Percentiles rank a stretch among this genome's conserved stretches.
Conservation (phyloP, 2,888 invertebrate genomes). For the Drosophila atripex region DNA sequence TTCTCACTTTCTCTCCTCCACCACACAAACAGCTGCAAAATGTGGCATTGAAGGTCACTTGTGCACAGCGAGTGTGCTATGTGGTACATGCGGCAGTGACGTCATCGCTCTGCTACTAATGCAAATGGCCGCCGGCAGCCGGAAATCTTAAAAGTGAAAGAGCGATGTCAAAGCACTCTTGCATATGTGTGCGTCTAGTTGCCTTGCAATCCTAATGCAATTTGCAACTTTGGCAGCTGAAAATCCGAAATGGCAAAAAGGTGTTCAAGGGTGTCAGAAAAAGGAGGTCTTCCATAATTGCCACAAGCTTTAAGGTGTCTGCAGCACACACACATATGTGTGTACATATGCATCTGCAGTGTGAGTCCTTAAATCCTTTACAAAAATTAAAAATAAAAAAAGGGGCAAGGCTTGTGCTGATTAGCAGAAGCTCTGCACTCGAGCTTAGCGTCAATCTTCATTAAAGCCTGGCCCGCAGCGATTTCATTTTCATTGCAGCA, state of each 20-base stretch:
- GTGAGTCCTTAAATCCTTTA: neutral
- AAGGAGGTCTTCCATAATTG: constrained; percentile 17
- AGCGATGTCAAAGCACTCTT: constrained; percentile 30
- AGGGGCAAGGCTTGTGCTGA: constrained; percentile 18
- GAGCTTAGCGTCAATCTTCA: constrained; percentile 46
- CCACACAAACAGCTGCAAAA: constrained; percentile 13
- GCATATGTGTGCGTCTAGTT: constrained; percentile 8
- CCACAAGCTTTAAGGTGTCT: constrained; percentile 23
- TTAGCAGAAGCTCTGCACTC: constrained; percentile 33
- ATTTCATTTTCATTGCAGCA: constrained; percentile 41
- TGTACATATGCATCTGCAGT: neutral
- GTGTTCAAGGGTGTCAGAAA: constrained; percentile 16
- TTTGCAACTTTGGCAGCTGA: constrained; percentile 21
- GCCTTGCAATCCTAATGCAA: constrained; percentile 35
- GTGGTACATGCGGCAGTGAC: constrained; percentile 46
- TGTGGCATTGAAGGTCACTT: constrained; percentile 51
- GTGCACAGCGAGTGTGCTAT: constrained; percentile 14
- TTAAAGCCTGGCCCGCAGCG: constrained; percentile 17
- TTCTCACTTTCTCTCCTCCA: constrained; percentile 9
- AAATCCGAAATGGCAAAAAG: constrained; percentile 5
- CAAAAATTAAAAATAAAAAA: neutral
- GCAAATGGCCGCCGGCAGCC: constrained; percentile 37
- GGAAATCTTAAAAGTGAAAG: constrained; percentile 24
- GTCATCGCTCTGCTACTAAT: constrained; percentile 51
- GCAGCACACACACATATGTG: neutral